These are phyloP conservation scores for Meriones unguiculatus DNA, from an alignment of 2,113 vertebrate species.

Conservation along the genomic window DNA sequence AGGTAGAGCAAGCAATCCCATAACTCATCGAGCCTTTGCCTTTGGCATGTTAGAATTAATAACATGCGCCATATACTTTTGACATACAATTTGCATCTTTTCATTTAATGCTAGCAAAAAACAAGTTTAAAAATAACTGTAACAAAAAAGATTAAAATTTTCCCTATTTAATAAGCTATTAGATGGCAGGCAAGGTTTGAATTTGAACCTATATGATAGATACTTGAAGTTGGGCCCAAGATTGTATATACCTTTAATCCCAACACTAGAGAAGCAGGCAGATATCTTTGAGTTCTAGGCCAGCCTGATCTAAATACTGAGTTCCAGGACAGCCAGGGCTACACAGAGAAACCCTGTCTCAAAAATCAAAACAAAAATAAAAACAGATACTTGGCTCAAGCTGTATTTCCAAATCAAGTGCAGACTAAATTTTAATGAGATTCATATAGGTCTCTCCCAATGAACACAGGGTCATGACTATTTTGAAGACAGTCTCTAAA, in stretches of 20 bases:
- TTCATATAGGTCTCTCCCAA: neutral
- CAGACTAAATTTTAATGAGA: neutral
- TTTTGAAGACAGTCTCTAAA: slow-evolving; percentile 10
- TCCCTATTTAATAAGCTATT: slow-evolving; percentile 9
- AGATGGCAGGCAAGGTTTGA: neutral
- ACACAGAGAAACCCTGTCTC: neutral
- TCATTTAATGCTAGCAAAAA: neutral
- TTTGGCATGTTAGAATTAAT: neutral
- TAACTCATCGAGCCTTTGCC: neutral
- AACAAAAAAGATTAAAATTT: slow-evolving; percentile 12
- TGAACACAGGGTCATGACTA: neutral
- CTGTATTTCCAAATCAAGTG: neutral
- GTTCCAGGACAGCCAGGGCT: neutral
- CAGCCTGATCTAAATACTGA: neutral
- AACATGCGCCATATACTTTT: neutral
- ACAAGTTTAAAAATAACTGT: neutral
- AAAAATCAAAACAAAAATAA: neutral
- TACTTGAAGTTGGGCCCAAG: neutral
- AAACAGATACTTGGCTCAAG: neutral
- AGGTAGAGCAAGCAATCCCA: neutral
- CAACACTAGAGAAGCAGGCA: neutral
- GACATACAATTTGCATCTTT: neutral
- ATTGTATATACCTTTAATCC: neutral
- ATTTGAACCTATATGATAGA: slow-evolving; percentile 44
- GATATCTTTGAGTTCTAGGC: neutral